Conservation (phyloP, 2,797 vertebrate genomes). For the Pipistrellus kuhlii region DNA sequence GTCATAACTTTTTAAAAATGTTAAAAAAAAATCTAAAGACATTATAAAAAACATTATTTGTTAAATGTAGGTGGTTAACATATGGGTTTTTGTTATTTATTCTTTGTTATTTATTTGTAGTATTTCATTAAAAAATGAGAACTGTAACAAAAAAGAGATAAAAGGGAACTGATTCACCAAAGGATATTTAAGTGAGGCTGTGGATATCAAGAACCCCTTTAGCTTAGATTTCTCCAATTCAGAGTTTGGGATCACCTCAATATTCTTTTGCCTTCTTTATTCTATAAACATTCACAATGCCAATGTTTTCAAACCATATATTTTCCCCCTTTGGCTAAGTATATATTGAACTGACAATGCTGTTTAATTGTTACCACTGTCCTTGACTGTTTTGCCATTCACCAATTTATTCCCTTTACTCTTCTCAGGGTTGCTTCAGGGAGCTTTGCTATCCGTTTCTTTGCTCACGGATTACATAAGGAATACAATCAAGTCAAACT, state of each 20-base stretch:
- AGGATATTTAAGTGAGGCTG: conserved; percentile 11
- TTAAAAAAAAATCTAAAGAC: conserved; percentile 16
- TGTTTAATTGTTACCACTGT: conserved; percentile 1
- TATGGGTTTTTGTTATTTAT: not conserved
- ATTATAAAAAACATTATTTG: conserved; percentile 31
- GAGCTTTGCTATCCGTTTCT: not conserved
- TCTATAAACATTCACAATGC: conserved; percentile 50
- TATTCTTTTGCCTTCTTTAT: not conserved
- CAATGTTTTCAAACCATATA: not conserved
- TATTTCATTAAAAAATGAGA: conserved; percentile 57
- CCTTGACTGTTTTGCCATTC: not conserved
- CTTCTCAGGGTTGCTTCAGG: not conserved
- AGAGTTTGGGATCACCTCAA: conserved; percentile 51
- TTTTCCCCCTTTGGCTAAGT: not conserved
- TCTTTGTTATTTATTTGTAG: conserved; percentile 22
- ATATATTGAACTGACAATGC: conserved; percentile 25
- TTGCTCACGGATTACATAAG: not conserved
- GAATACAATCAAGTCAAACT: conserved; percentile 2
- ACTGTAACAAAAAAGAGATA: not conserved
- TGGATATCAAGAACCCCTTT: not conserved
- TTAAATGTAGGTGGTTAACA: not conserved
- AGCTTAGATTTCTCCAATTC: conserved; percentile 36
- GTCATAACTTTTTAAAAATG: not conserved
- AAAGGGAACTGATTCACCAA: conserved; percentile 14
- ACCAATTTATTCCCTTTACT: not conserved